phyloP scores from a whole-genome alignment of 2,888 invertebrate species.

The Branchipolynoe longqiensis region DNA sequence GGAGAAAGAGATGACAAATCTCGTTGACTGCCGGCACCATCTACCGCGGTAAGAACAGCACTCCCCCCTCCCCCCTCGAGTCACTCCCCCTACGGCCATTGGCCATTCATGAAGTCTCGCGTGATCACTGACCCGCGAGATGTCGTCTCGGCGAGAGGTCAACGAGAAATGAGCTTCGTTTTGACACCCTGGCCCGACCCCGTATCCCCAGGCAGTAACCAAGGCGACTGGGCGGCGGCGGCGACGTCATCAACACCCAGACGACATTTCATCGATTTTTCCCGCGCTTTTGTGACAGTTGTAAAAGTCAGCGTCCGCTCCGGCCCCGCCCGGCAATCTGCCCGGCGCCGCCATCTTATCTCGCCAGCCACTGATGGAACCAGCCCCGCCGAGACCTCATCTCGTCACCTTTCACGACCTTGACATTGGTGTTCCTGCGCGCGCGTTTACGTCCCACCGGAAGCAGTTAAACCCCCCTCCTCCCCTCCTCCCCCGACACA shows the following conservation, averaged over 20 bases:
- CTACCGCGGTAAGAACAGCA: too few species aligned
- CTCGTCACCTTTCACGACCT: background rate
- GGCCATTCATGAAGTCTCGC: conserved; percentile 53
- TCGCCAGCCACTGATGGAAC: background rate
- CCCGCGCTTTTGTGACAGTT: background rate
- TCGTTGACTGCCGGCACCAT: background rate
- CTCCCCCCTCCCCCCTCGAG: background rate
- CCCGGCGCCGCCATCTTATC: conserved; percentile 34
- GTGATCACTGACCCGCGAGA: conserved; percentile 56
- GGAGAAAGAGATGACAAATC: background rate
- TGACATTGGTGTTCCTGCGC: background rate
- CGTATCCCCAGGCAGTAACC: conserved; percentile 5
- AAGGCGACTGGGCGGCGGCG: conserved; percentile 29
- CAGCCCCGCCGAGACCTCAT: background rate
- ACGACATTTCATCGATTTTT: conserved; percentile 23
- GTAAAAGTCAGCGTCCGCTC: background rate
- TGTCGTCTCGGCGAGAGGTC: conserved; percentile 36
- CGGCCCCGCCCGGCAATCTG: background rate
- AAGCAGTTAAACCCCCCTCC: too few species aligned
- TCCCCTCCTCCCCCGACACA: background rate
- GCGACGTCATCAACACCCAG: conserved; percentile 38
- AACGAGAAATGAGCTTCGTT: conserved; percentile 47
- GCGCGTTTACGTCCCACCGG: too few species aligned
- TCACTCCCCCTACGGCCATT: conserved; percentile 46
- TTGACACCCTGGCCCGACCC: conserved; percentile 32